phyloP scores from a whole-genome alignment of 2,113 vertebrate species.

The Aptenodytes forsteri region DNA sequence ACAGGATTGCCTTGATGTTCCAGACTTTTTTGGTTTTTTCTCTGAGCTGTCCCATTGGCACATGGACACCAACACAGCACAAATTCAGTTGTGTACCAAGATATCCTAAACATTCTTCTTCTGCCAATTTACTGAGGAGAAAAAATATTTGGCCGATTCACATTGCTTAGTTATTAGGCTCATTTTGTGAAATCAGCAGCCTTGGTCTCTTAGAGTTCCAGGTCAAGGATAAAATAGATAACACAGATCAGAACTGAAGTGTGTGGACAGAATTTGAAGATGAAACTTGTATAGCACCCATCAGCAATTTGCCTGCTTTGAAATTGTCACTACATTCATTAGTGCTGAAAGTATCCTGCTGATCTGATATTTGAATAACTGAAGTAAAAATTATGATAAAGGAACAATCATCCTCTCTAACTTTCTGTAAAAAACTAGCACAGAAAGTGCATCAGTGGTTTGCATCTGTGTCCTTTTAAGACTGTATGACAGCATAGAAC shows the following conservation, averaged over 20 bases:
- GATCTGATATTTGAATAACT: not conserved
- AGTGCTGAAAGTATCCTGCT: not conserved
- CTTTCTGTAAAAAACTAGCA: not conserved
- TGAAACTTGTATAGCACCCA: not conserved
- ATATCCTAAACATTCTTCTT: not conserved
- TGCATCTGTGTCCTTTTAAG: not conserved
- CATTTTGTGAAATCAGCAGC: not conserved
- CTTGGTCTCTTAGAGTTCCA: not conserved
- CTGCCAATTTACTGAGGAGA: not conserved
- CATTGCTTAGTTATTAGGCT: not conserved
- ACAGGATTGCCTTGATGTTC: not conserved
- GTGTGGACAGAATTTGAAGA: not conserved
- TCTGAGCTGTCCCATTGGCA: not conserved
- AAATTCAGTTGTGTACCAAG: not conserved
- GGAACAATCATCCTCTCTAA: not conserved
- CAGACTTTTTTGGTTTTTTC: not conserved
- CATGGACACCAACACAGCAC: not conserved
- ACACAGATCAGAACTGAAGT: not conserved
- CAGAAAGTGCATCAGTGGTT: not conserved
- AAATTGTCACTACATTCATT: not conserved
- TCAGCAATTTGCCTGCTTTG: not conserved
- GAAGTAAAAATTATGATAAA: not conserved
- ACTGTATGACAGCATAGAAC: not conserved
- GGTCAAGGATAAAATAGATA: not conserved
- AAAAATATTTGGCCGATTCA: not conserved